phyloP scores from a whole-genome alignment of 92 coral and sea anemone genomes.

The Palythoa grandis region DNA sequence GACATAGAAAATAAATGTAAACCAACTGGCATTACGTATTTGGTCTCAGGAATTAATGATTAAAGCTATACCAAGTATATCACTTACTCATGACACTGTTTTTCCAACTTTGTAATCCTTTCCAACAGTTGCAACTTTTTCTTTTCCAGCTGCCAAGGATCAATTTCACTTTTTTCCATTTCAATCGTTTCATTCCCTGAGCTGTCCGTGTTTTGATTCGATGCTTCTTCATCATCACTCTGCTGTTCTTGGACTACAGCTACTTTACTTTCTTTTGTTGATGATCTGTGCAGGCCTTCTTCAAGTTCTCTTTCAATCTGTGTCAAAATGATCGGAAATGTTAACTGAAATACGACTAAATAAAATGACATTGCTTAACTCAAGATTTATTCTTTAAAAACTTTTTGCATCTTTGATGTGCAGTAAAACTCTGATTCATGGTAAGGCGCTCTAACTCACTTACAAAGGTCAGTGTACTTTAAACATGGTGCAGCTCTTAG shows the following conservation, averaged over 20 bases:
- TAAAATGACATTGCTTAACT: too few species aligned
- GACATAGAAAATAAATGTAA: too few species aligned
- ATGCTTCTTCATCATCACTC: constrained; percentile 28
- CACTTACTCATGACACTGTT: constrained; percentile 74
- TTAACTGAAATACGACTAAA: too few species aligned
- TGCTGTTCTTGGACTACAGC: constrained; percentile 32
- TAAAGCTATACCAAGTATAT: neutral
- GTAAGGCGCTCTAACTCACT: too few species aligned
- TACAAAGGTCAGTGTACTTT: too few species aligned
- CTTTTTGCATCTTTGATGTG: too few species aligned
- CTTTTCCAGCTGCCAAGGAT: constrained; percentile 48
- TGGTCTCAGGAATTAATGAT: too few species aligned
- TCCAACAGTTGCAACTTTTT: constrained; percentile 63
- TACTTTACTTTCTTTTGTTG: constrained; percentile 10
- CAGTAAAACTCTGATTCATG: too few species aligned
- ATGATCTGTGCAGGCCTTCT: constrained; percentile 31
- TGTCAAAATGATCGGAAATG: neutral
- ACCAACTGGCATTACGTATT: too few species aligned
- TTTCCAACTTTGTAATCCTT: constrained; percentile 73
- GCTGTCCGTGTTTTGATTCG: constrained; percentile 34
- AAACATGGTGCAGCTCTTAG: too few species aligned
- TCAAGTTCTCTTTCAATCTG: constrained; percentile 90
- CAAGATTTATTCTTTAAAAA: too few species aligned
- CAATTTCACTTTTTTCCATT: constrained; percentile 21
- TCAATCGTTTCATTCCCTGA: constrained; percentile 37